Evolutionary conservation across 2,797 vertebrate species (phyloP), one percentile per base, ranked within the genome.

Genomic region (Steatocranus sp.): DNA sequence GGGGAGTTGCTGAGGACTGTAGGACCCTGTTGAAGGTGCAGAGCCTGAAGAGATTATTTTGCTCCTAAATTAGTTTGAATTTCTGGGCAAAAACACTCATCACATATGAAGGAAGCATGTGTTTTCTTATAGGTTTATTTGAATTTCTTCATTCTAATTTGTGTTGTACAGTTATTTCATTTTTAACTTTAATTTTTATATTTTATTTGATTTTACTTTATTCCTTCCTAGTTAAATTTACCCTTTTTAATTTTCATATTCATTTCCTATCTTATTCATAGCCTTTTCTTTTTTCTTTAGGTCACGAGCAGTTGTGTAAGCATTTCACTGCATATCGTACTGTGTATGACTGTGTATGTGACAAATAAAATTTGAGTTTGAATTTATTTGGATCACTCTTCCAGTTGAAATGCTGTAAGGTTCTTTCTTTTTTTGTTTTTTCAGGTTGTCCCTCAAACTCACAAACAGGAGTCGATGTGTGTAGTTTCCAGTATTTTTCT

Each of bases 1-100:
- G 30, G 15, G 84, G 84, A 82, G 46, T 58, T 46, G 53, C 53
- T 6, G 61, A 41, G 61, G 80, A 87, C 76, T 87, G 83, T 66
- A 85, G 73, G 78, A 77, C 56, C 75, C 83, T 84, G 82, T 86
- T 89, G 76, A 79, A 74, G 30, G 56, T 66, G 34, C 56, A 58
- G 53, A 74, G 7, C 18, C 7, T 38, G 15, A 20, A 36, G 70
- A 86, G 70, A 68, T 85, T 83, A 63, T 80, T 88, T 61, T 76
- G 17, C 77, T 61, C 84, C 11, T 3, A 74, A 80, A 80, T 54
- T 73, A 58, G 9, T 54, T n/a, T 32, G n/a, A 73, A 11, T 20
- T 5, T 75, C 7, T 15, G 14, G 6, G 50, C 38, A 83, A 76
- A 20, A 61, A 78, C 10, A n/a, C 18, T 49, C 17, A 32, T 73